Percentiles rank a stretch among this genome's conserved stretches.
Evolutionary conservation across 2,888 invertebrate genomes (phyloP).

Genomic region (Emmelina monodactyla): DNA sequence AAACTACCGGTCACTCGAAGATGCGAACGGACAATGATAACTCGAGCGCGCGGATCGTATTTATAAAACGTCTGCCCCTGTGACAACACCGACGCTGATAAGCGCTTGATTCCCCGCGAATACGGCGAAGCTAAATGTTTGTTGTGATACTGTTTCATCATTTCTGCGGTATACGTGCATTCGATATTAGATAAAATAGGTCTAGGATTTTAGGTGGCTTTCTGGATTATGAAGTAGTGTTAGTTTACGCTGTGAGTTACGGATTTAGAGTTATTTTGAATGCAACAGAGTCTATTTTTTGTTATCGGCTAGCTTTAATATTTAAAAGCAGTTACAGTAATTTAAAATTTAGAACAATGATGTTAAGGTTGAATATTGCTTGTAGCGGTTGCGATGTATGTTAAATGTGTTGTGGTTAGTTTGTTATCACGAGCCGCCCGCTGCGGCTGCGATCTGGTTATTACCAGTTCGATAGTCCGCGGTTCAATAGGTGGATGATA

Average conservation of each 20-base stretch:
- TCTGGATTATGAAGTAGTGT: too few relatives aligned
- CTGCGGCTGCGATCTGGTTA: conserved; percentile 61
- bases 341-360: too few relatives aligned
- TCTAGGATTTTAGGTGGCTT: too few relatives aligned
- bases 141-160: conserved; percentile 3
- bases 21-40: conserved; percentile 44
- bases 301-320: too few relatives aligned
- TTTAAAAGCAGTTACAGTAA: too few relatives aligned
- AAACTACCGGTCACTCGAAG: conserved; percentile 36
- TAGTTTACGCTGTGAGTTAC: too few relatives aligned
- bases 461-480: conserved; percentile 63
- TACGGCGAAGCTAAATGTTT: conserved; percentile 16
- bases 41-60: conserved; percentile 36
- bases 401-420: conserved; percentile 24
- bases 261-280: too few relatives aligned
- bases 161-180: too few relatives aligned
- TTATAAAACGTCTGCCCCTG: conserved; percentile 57
- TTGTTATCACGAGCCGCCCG: conserved; percentile 57
- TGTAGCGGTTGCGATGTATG: conserved; percentile 20
- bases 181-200: too few relatives aligned
- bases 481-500: conserved; percentile 70
- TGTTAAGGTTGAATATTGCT: conserved; percentile 16
- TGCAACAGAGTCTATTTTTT: too few relatives aligned
- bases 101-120: conserved; percentile 47
- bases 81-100: conserved; percentile 61